Evolutionary conservation across 2,797 vertebrate species (phyloP).

Genomic region (Malacoctenus gilli): DNA sequence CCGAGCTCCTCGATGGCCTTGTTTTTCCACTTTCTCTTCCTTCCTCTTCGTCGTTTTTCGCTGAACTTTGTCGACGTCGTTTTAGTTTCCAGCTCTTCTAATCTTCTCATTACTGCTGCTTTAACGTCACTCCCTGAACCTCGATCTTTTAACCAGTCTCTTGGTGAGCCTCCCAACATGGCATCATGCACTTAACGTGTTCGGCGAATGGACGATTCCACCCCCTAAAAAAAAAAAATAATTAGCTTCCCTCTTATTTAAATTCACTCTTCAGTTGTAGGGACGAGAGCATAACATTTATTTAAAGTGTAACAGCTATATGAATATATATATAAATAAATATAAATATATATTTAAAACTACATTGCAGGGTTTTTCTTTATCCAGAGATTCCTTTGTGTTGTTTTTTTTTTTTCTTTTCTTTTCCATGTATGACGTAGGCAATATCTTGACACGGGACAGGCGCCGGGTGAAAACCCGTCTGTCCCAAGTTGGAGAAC

Average conservation of each 20-base stretch:
- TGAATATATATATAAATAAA: conserved; percentile 50
- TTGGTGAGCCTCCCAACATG: conserved; percentile 73
- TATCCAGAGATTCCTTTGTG: conserved; percentile 74
- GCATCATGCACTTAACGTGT: conserved; percentile 75
- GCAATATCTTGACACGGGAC: conserved; percentile 85
- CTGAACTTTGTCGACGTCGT: conserved; percentile 21
- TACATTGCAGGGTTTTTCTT: conserved; percentile 83
- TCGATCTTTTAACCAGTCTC: conserved; percentile 68
- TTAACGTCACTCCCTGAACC: conserved; percentile 63
- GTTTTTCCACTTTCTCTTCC: conserved; percentile 70
- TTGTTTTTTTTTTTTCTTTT: no score
- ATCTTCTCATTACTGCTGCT: conserved; percentile 83
- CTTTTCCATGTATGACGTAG: conserved; percentile 79
- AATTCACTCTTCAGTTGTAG: conserved; percentile 78
- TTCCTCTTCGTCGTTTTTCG: conserved; percentile 5
- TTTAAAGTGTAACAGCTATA: conserved; percentile 78
- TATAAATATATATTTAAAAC: conserved; percentile 82
- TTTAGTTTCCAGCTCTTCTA: conserved; percentile 80
- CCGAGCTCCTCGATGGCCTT: conserved; percentile 70
- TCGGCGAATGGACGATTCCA: conserved; percentile 66
- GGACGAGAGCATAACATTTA: conserved; percentile 75
- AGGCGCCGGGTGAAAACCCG: conserved; percentile 46
- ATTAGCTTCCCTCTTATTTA: conserved; percentile 80
- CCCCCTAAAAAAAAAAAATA: no score
- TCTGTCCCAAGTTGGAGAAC: conserved; percentile 79